Percentiles rank a stretch among this genome's conserved stretches.
These are phyloP conservation scores for Gobio occitaniae DNA, from an alignment of 2,797 vertebrate species.

Conservation along the genomic window DNA sequence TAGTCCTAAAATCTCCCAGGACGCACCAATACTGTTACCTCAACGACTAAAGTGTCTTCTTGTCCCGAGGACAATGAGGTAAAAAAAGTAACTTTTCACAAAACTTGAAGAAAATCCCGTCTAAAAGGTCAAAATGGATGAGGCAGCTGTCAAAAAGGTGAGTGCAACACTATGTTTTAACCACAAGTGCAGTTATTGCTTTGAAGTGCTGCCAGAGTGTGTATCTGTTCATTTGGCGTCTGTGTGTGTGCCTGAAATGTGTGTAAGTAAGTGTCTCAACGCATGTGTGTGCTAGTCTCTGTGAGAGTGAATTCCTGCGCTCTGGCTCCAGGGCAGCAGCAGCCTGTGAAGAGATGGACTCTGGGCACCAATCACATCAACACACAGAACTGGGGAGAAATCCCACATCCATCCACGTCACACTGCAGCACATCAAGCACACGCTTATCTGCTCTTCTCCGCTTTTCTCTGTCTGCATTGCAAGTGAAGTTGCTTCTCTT, in stretches of 20 bases:
- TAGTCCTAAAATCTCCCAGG: slow-evolving; percentile 28
- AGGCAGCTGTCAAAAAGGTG: slow-evolving; percentile 28
- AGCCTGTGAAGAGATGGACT: slow-evolving; percentile 50
- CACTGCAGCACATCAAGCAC: slow-evolving; percentile 51
- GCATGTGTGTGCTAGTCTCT: slow-evolving; percentile 32
- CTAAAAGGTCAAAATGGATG: slow-evolving; percentile 16
- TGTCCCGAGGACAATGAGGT: neutral
- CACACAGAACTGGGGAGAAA: slow-evolving; percentile 49
- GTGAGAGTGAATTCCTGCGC: slow-evolving; percentile 41
- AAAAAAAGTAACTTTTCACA: neutral
- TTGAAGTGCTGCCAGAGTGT: slow-evolving; percentile 39
- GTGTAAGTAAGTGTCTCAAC: slow-evolving; percentile 10
- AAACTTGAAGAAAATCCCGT: slow-evolving; percentile 15
- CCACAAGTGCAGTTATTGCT: slow-evolving; percentile 37
- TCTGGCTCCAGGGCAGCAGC: slow-evolving; percentile 32
- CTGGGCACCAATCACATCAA: slow-evolving; percentile 60
- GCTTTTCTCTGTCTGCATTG: slow-evolving; percentile 11
- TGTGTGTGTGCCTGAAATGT: slow-evolving; percentile 31
- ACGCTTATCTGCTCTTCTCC: slow-evolving; percentile 36
- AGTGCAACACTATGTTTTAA: slow-evolving; percentile 16
- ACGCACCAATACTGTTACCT: neutral
- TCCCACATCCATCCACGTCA: slow-evolving; percentile 58
- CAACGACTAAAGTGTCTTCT: neutral
- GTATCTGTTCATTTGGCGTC: slow-evolving; percentile 36
- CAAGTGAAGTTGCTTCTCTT: neutral